phyloP scores from a whole-genome alignment of 2,888 invertebrate species.

The Scelioninae gen. 1 region DNA sequence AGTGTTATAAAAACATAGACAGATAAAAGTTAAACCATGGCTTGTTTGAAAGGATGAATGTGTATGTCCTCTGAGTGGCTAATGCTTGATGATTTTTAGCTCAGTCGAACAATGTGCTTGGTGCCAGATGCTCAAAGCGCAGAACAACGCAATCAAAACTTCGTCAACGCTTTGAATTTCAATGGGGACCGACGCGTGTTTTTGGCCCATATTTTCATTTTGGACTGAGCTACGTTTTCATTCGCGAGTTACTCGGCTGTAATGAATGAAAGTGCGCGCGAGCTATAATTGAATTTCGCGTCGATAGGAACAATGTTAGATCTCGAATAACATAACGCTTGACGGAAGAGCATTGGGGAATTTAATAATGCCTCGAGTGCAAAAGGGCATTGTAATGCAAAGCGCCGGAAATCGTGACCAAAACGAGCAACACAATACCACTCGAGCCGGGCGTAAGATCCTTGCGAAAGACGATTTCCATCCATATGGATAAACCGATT shows the following conservation, averaged over 20 bases:
- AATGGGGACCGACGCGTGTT: conserved; percentile 27
- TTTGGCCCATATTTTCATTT: conserved; percentile 23
- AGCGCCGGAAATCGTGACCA: conserved; percentile 72
- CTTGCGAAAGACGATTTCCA: conserved; percentile 73
- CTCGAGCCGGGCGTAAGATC: conserved; percentile 49
- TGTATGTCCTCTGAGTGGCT: too few relatives aligned
- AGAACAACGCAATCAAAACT: conserved; percentile 45
- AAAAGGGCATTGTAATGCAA: conserved; percentile 76
- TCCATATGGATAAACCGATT: conserved; percentile 82
- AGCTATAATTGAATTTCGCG: conserved; percentile 56
- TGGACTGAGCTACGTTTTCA: conserved; percentile 39
- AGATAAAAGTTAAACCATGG: too few relatives aligned
- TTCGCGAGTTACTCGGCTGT: conserved; percentile 39
- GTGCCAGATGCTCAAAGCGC: conserved; percentile 3
- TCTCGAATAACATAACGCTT: conserved; percentile 58
- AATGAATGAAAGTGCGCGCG: conserved; percentile 47
- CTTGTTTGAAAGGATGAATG: too few relatives aligned
- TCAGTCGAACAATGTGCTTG: too few relatives aligned
- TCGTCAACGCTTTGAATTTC: conserved; percentile 45
- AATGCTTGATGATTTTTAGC: too few relatives aligned
- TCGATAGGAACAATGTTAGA: conserved; percentile 66
- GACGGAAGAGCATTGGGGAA: conserved; percentile 56
- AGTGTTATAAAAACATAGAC: too few relatives aligned
- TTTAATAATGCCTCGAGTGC: conserved; percentile 54
- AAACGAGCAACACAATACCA: conserved; percentile 75